Evolutionary conservation across 2,888 invertebrate genomes (phyloP).

Genomic region (Dascillus cervinus): DNA sequence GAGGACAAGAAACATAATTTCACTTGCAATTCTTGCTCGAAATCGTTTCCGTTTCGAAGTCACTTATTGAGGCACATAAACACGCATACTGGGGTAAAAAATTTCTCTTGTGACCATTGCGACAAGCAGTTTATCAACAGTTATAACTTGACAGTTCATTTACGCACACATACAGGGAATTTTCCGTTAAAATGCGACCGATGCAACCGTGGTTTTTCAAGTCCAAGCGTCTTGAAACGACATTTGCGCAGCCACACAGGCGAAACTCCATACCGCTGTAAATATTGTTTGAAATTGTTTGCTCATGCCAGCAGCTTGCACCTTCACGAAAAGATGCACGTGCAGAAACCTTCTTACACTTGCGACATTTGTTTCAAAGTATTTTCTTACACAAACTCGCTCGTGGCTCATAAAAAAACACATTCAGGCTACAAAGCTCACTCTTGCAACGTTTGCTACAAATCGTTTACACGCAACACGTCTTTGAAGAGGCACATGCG

Average conservation of each 20-base stretch:
- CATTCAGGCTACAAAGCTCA: conserved; percentile 7
- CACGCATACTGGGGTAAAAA: conserved; percentile 7
- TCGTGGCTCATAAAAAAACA: conserved; percentile 8
- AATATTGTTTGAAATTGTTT: conserved; percentile 8
- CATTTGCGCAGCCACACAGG: conserved; percentile 7
- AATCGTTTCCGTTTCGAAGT: conserved; percentile 9
- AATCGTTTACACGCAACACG: conserved; percentile 7
- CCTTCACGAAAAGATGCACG: conserved; percentile 12
- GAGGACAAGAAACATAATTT: background rate
- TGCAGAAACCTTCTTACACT: conserved; percentile 8
- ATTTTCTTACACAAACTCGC: conserved; percentile 11
- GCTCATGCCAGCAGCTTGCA: conserved; percentile 8
- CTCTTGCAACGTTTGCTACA: conserved; percentile 7
- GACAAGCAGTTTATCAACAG: conserved; percentile 9
- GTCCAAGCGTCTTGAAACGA: conserved; percentile 10
- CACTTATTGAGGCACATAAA: conserved; percentile 7
- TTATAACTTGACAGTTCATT: conserved; percentile 10
- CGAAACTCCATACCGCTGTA: conserved; percentile 6
- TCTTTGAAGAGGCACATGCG: conserved; percentile 9
- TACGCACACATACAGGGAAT: conserved; percentile 8
- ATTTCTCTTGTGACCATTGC: conserved; percentile 6
- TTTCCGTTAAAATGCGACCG: conserved; percentile 7
- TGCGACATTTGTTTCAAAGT: conserved; percentile 12
- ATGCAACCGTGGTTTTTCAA: conserved; percentile 7
- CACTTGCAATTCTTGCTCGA: conserved; percentile 7